Evolutionary conservation across 2,113 vertebrate species (phyloP).

Genomic region (Phaethornis superciliosus): DNA sequence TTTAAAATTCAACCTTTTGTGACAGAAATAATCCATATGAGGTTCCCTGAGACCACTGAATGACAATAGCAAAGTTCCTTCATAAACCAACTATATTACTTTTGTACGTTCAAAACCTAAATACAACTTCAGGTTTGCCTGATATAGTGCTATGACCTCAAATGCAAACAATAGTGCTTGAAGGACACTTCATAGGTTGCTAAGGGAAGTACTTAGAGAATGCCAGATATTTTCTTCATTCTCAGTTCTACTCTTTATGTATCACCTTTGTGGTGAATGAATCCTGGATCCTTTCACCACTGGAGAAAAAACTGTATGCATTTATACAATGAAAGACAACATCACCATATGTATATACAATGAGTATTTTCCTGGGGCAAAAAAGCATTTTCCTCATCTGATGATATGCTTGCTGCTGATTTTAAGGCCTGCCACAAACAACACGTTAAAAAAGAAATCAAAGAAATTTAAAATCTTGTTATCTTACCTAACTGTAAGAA

Average conservation of each 20-base stretch:
- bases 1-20: neutral
- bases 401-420: neutral
- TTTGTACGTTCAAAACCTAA: neutral
- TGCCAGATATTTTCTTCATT: neutral
- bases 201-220: conserved; percentile 28
- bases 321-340: neutral
- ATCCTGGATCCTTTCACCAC: neutral
- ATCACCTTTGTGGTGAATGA: neutral
- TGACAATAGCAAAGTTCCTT: neutral
- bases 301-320: neutral
- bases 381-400: neutral
- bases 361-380: neutral
- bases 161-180: neutral
- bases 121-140: neutral
- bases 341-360: neutral
- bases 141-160: neutral
- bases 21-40: neutral
- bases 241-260: neutral
- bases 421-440: neutral
- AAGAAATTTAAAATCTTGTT: neutral
- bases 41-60: neutral
- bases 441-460: neutral
- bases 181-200: neutral
- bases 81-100: neutral
- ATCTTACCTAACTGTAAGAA: neutral